These are phyloP conservation scores for Spheniscus mendiculus DNA, from an alignment of 2,113 vertebrate species.

Conservation along the genomic window DNA sequence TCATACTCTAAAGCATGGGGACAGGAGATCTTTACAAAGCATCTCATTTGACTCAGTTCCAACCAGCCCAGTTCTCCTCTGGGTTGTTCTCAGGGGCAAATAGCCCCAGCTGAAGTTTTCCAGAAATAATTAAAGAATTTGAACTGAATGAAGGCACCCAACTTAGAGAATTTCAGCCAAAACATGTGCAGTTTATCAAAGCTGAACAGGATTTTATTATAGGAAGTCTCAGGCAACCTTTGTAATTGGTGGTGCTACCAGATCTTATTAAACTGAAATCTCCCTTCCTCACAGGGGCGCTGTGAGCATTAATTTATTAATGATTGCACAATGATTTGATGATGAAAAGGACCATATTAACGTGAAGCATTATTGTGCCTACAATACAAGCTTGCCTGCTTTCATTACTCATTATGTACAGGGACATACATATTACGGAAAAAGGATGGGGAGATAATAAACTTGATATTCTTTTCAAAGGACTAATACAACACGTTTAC, in stretches of 20 bases:
- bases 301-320: conserved; percentile 55
- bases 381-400: conserved; percentile 10
- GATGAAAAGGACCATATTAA: conserved; percentile 24
- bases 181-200: neutral
- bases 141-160: neutral
- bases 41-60: neutral
- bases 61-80: neutral
- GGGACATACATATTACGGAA: conserved; percentile 1
- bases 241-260: neutral
- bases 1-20: neutral
- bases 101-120: neutral
- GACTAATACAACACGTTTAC: neutral
- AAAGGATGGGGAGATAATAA: conserved; percentile 43
- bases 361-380: conserved; percentile 6
- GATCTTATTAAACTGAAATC: neutral
- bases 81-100: neutral
- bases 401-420: conserved; percentile 40
- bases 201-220: neutral
- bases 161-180: neutral
- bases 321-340: conserved; percentile 19
- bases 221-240: neutral
- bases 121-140: neutral
- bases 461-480: conserved; percentile 31
- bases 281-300: conserved; percentile 60
- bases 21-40: neutral